Percentiles rank a stretch among this genome's conserved stretches.
Evolutionary conservation across 1,140 invertebrate genomes (phyloP).

Genomic region (Sitodiplosis mosellana): DNA sequence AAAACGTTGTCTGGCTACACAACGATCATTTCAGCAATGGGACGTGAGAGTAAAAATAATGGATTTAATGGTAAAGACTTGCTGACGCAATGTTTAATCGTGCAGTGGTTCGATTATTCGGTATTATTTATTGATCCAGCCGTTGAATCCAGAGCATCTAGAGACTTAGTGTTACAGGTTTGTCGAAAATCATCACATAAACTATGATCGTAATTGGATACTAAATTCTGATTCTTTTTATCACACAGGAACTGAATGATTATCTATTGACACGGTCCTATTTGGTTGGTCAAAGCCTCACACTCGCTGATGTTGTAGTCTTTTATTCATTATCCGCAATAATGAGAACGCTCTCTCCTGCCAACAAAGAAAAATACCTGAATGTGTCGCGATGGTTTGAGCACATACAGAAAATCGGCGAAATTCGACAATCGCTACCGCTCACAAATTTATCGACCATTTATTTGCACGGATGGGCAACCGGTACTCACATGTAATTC

Average conservation of each 20-base stretch:
- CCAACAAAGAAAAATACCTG: slow-evolving; percentile 39
- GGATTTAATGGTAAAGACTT: slow-evolving; percentile 11
- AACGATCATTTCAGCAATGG: slow-evolving; percentile 23
- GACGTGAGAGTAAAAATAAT: no score
- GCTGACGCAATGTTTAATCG: slow-evolving; percentile 18
- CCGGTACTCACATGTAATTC: slow-evolving; percentile 16
- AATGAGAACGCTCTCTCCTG: slow-evolving; percentile 30
- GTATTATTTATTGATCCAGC: slow-evolving; percentile 29
- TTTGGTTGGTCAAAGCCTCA: slow-evolving; percentile 32
- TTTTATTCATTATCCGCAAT: slow-evolving; percentile 34
- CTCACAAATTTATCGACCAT: slow-evolving; percentile 36
- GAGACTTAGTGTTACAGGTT: no score
- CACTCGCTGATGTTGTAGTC: slow-evolving; percentile 35
- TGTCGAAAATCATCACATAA: no score
- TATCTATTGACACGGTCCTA: slow-evolving; percentile 31
- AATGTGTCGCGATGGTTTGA: slow-evolving; percentile 47
- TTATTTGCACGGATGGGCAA: slow-evolving; percentile 27
- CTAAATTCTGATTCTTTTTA: slow-evolving; percentile 13
- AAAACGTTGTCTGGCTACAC: slow-evolving; percentile 27
- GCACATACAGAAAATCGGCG: slow-evolving; percentile 38
- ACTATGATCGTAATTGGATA: slow-evolving; percentile 15
- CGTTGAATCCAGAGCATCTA: slow-evolving; percentile 4
- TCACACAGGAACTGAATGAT: slow-evolving; percentile 30
- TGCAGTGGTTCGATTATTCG: slow-evolving; percentile 34
- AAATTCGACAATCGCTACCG: slow-evolving; percentile 32